Percentiles rank a stretch among this genome's conserved stretches.
Evolutionary conservation across 2,113 vertebrate genomes (phyloP).

Genomic region (Corvus hawaiiensis): DNA sequence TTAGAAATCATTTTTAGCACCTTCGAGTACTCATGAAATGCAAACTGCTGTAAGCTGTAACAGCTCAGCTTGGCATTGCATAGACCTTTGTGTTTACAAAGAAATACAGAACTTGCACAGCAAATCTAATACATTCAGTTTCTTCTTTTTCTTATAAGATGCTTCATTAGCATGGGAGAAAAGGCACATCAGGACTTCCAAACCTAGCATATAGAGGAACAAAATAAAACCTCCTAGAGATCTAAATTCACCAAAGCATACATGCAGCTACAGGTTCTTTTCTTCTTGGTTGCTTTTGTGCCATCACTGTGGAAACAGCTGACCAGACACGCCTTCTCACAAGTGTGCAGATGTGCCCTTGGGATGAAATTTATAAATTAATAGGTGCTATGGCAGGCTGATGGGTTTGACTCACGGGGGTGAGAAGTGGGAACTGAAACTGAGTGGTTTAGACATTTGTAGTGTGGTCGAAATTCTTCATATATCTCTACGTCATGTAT

Average conservation of each 20-base stretch:
- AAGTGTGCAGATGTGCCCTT: not conserved
- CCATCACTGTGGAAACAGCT: constrained; percentile 30
- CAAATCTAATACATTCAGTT: not conserved
- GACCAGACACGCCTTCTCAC: not conserved
- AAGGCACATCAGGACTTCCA: not conserved
- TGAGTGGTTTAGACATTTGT: not conserved
- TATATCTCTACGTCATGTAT: not conserved
- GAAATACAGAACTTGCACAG: not conserved
- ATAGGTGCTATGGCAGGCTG: not conserved
- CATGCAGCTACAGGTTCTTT: not conserved
- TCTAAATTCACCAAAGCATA: not conserved
- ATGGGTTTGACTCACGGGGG: not conserved
- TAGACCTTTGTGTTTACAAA: not conserved
- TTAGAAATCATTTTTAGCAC: not conserved
- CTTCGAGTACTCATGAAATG: not conserved
- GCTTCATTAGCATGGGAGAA: not conserved
- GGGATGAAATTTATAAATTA: constrained; percentile 15
- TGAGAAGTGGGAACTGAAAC: constrained; percentile 42
- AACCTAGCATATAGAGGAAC: not conserved
- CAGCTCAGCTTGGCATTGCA: not conserved
- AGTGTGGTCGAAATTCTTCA: not conserved
- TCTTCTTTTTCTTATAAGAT: not conserved
- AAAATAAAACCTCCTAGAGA: not conserved
- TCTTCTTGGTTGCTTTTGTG: not conserved
- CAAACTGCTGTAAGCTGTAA: not conserved